Conservation (phyloP, 2,797 vertebrate genomes). For the Pseudocheirus occidentalis region DNA sequence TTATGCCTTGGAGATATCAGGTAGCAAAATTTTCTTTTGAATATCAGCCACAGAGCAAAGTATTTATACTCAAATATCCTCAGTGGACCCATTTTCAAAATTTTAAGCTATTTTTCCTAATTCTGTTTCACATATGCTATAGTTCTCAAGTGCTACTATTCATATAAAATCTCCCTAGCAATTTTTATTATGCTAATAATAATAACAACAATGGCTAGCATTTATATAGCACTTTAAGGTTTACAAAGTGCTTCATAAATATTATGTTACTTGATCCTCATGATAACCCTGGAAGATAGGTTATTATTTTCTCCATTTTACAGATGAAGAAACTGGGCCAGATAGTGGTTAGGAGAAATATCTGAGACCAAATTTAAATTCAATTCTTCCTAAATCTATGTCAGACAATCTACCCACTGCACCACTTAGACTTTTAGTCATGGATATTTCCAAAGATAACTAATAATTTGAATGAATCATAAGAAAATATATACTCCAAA, state of each 20-base stretch:
- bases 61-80: not conserved
- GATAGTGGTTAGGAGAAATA: not conserved
- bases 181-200: not conserved
- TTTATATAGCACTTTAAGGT: not conserved
- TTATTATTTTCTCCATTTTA: not conserved
- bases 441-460: not conserved
- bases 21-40: not conserved
- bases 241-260: not conserved
- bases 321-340: not conserved
- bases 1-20: not conserved
- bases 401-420: not conserved
- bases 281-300: too few species aligned
- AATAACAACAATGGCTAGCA: not conserved
- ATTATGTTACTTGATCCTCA: too few species aligned
- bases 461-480: not conserved
- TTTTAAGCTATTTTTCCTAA: not conserved
- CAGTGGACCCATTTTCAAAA: not conserved
- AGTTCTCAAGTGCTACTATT: not conserved
- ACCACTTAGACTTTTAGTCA: not conserved
- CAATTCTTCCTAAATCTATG: not conserved
- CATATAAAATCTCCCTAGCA: not conserved
- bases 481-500: not conserved
- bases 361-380: not conserved
- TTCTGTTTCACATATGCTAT: not conserved
- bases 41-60: not conserved